Evolutionary conservation across 2,113 vertebrate genomes (phyloP), one percentile per base, ranked within the genome.

Genomic region (Megaptera novaeangliae): DNA sequence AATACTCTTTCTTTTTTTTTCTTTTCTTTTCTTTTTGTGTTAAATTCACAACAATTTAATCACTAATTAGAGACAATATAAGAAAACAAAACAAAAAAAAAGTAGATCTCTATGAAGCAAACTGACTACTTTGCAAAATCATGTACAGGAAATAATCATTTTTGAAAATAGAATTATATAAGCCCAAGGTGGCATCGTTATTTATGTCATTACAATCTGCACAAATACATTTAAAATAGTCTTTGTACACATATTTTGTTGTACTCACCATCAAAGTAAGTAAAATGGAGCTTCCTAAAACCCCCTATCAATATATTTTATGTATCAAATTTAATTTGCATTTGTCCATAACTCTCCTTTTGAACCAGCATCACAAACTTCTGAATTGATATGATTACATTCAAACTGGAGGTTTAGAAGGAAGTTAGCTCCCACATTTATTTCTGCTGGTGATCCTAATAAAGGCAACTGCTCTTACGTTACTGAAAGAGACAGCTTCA

Each of bases 401-500:
- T 95, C 83, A 92, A 78, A 91, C 9, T 95, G 91, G 91, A 98
- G 44, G 97, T 95, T 98, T 94, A 94, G 97, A 97, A 97, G 96
- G 25, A 98, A 98, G 96, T 97, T 95, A 94, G 94, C 88, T 71
- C 98, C 95, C 95, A 92, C 83, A 95, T 96, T 98, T 97, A 96
- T 98, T 98, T 98, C 96, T 98, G 97, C 85, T 29, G 69, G 88
- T 96, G 96, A 97, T 96, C 72, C 94, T 98, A 98, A 98, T 98
- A 98, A 98, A 98, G 97, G 96, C 96, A 98, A 98, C 95, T 88
- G 92, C 86, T 98, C 95, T 98, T 74, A 72, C 71, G 93, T 97
- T 98, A 98, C 97, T 97, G 96, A 98, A 98, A 98, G 98, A 25
- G 96, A 98, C 97, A 98, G 98, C 97, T 96, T 98, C 98, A 98